Conservation (phyloP, 2,113 vertebrate genomes). For the Toxotes jaculatrix region DNA sequence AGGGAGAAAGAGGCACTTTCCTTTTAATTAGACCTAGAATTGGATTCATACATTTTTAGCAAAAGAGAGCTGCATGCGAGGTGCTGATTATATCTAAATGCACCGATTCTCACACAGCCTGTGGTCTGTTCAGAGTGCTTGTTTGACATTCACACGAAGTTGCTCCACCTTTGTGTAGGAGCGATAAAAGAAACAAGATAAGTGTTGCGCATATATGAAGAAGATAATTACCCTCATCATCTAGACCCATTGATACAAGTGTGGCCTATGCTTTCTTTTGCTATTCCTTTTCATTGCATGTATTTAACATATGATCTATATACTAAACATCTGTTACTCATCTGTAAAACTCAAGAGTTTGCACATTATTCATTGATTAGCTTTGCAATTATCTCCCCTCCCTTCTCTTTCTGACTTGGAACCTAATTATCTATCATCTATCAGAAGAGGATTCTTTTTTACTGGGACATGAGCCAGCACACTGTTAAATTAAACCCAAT, state of each 20-base stretch:
- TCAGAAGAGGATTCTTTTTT: neutral
- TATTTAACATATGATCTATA: constrained; percentile 5
- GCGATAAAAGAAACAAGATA: constrained; percentile 20
- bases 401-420: neutral
- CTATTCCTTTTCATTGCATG: constrained; percentile 8
- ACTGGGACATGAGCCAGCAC: constrained; percentile 13
- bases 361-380: constrained; percentile 23
- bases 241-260: constrained; percentile 20
- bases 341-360: neutral
- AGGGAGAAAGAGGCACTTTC: neutral
- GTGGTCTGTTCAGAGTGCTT: neutral
- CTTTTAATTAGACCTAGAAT: constrained; percentile 33
- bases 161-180: constrained; percentile 7
- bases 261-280: neutral
- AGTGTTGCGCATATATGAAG: neutral
- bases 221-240: constrained; percentile 38
- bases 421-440: constrained; percentile 9
- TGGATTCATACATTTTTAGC: constrained; percentile 16
- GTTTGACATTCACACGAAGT: constrained; percentile 19
- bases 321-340: neutral
- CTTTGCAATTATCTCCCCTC: constrained; percentile 1
- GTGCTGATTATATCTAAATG: constrained; percentile 7
- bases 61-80: neutral
- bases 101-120: neutral
- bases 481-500: constrained; percentile 15